Evolutionary conservation across 2,113 vertebrate genomes (phyloP), one percentile per base, ranked within the genome.

Genomic region (Hassar affinis): DNA sequence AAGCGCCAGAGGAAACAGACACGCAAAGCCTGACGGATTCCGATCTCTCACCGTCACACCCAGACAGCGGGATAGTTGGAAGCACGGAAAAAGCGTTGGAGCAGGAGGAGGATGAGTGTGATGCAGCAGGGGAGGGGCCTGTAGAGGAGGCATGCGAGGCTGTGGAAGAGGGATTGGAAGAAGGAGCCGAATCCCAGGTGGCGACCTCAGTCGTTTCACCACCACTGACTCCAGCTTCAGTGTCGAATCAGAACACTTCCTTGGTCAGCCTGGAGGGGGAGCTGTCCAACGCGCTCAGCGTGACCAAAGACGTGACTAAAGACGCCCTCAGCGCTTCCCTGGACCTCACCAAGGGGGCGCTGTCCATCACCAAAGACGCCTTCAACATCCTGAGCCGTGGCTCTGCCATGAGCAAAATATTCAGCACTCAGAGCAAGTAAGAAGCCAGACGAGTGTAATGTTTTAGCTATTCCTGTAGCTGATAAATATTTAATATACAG

Each of bases 321-420:
- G 97, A 98, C 25, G 97, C 97, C 42, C 85, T 99, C 11, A 96
- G 94, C 0, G 95, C 93, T 78, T 98, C 97, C 0, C 91, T 98
- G 95, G 97, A 96, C 88, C 92, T 99, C 89, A 99, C 97, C 88
- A 99, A 98, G 89, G 97, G 97, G 88, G 97, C 97, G 0, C 93
- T 99, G 90, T 97, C 96, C 35, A 91, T 98, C 66, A 99, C 97
- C 11, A 98, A 95, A 91, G 97, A 98, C 0, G 97, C 96, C 82
- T 95, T 99, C 87, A 98, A 95, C 90, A 90, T 95, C 47, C 90
- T 98, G 88, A 96, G 97, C 89, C 92, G 94, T 14, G 96, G 96
- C 45, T 97, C 96, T 1, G 97, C 96, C 77, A 90, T 99, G 96
- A 96, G 96, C 92, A 98, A 96, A 85, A 86, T 98, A 84, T 97